Evolutionary conservation across 1,140 invertebrate species (phyloP), one percentile per base, ranked within the genome.

Genomic region (Bactericera cockerelli): DNA sequence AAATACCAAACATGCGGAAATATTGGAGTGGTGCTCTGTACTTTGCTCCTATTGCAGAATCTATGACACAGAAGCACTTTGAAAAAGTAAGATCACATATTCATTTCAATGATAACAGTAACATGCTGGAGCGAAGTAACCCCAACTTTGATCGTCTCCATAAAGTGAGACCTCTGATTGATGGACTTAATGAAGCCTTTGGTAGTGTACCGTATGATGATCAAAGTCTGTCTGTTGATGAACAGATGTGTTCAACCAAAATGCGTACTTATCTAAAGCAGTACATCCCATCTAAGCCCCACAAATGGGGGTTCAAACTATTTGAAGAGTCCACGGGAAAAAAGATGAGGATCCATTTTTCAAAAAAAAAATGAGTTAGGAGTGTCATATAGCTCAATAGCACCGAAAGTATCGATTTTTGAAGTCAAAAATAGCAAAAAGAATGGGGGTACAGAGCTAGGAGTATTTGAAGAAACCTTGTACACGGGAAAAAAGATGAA

Each of bases 231-330:
- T 66, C 66, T n/a, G 24, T 70, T 55, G 68, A 71, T 64, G 67
- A 64, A 56, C 65, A 70, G 38, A 66, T 71, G 64, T 70, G 67
- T 62, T 19, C 67, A 28, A 64, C 65, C 3, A 70, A 71, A 63
- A 57, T 65, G 21, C 55, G 26, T 1, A 64, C 67, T 63, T 66
- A 63, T 33, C 55, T 70, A 55, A 69, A 56, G 42, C 69, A 70
- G 58, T 71, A 70, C 59, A 36, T 69, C 1, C 66, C 68, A 22
- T 66, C 66, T 21, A 71, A 71, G 59, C 68, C 66, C 13, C 63
- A 68, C 55, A 69, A 69, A 64, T 69, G 65, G 64, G 67, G 66
- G n/a, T 69, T 60, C 55, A 70, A 71, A 59, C 39, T 70, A n/a
- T n/a, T n/a, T n/a, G n/a, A n/a, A n/a, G n/a, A n/a, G n/a, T n/a